Conservation (phyloP, 2,113 vertebrate genomes). For the Chamaea fasciata region DNA sequence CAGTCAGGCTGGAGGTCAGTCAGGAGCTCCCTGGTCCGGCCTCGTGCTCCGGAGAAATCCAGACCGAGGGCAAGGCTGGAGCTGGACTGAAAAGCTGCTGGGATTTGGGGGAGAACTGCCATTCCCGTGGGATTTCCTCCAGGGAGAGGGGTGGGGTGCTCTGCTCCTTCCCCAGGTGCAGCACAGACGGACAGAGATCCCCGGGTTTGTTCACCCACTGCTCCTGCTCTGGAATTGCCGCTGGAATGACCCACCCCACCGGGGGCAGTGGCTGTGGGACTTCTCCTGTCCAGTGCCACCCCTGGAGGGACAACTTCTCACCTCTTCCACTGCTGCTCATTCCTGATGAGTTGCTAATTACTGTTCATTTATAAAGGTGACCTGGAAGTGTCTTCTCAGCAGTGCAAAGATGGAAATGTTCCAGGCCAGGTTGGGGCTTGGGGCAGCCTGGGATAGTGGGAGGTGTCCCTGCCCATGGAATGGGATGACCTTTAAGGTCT, state of each 20-base stretch:
- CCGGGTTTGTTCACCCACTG: not conserved
- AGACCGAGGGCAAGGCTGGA: not conserved
- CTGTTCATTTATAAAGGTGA: not conserved
- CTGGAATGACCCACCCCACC: not conserved
- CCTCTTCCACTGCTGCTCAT: not conserved
- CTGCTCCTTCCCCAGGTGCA: not conserved
- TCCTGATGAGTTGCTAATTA: not conserved
- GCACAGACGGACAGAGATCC: not conserved
- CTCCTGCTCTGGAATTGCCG: not conserved
- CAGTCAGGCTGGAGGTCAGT: not conserved
- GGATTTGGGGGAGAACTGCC: not conserved
- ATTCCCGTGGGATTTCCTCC: not conserved
- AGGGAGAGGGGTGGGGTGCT: not conserved
- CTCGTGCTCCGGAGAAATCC: not conserved
- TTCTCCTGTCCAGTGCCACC: not conserved
- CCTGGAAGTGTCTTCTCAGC: not conserved
- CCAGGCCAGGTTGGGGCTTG: not conserved
- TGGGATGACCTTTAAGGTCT: not conserved
- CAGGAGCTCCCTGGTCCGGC: not conserved
- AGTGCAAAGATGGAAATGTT: not conserved
- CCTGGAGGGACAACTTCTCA: not conserved
- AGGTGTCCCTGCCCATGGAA: not conserved
- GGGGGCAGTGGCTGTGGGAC: not conserved
- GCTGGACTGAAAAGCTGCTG: not conserved
- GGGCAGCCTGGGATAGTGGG: not conserved